Evolutionary conservation across 2,113 vertebrate genomes (phyloP).

Genomic region (Tachycineta bicolor): DNA sequence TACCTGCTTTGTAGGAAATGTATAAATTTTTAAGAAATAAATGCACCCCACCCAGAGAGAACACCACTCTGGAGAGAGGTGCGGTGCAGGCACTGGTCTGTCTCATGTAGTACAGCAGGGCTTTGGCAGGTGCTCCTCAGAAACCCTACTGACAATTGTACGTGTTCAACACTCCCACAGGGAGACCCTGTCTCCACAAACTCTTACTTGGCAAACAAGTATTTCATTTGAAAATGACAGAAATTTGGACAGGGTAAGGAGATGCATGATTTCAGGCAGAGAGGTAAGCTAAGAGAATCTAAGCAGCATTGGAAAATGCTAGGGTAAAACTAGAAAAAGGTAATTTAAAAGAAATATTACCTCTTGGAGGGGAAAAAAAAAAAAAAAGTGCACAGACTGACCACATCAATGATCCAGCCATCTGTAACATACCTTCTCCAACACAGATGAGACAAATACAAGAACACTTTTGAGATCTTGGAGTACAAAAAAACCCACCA

Average conservation of each 20-base stretch:
- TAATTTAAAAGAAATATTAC: background rate
- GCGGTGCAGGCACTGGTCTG: background rate
- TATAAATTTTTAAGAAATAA: background rate
- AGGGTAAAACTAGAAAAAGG: background rate
- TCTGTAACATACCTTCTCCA: background rate
- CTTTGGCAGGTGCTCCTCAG: background rate
- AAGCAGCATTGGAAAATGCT: background rate
- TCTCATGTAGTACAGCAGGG: background rate
- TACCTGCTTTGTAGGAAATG: background rate
- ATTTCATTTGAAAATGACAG: background rate
- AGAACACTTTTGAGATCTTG: background rate
- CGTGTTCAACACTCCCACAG: background rate
- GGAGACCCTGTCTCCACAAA: background rate
- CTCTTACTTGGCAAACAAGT: background rate
- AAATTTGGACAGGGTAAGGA: background rate
- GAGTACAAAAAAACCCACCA: background rate
- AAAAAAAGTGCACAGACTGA: background rate
- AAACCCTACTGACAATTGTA: background rate
- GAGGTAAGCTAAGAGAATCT: background rate
- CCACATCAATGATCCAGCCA: background rate
- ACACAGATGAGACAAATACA: background rate
- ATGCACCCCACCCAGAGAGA: background rate
- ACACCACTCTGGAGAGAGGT: background rate
- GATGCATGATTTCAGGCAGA: background rate
- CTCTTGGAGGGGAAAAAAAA: background rate